Conservation (phyloP, 2,888 invertebrate genomes). For the Synanthedon tipuliformis region DNA sequence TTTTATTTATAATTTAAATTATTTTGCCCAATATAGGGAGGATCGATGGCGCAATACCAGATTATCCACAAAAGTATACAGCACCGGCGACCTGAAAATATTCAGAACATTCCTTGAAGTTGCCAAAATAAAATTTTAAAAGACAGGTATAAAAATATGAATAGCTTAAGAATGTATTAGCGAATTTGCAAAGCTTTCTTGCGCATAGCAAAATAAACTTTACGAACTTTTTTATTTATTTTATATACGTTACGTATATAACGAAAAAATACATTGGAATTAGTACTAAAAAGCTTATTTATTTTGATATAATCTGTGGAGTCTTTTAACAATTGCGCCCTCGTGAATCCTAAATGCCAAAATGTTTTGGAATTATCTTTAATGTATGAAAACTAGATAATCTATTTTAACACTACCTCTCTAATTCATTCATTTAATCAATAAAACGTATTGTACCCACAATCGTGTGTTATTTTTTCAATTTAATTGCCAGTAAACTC, state of each 20-base stretch:
- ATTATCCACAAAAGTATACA: conserved; percentile 30
- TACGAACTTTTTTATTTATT: too few species aligned
- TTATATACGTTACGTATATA: too few species aligned
- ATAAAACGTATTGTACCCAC: too few species aligned
- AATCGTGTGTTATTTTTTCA: neutral
- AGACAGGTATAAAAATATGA: conserved; percentile 18
- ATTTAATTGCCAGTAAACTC: conserved; percentile 1
- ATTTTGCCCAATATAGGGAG: conserved; percentile 50
- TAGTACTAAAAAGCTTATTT: neutral
- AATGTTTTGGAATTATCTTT: neutral
- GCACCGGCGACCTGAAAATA: conserved; percentile 34
- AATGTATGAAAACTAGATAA: too few species aligned
- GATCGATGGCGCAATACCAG: conserved; percentile 62
- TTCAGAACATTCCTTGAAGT: conserved; percentile 6
- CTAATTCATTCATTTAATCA: too few species aligned
- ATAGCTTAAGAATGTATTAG: conserved; percentile 5
- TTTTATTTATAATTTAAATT: neutral
- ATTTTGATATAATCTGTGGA: conserved; percentile 8
- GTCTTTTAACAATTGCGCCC: conserved; percentile 40
- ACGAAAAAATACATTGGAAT: neutral
- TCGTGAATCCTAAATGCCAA: conserved; percentile 65
- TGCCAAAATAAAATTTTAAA: conserved; percentile 8
- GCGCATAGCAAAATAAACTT: neutral
- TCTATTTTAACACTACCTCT: too few species aligned
- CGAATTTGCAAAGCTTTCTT: conserved; percentile 12